A percentile compares a stretch with the other conserved stretches of the same genome.
Conservation (phyloP, 2,888 invertebrate species). For the Agrotis clavis region DNA sequence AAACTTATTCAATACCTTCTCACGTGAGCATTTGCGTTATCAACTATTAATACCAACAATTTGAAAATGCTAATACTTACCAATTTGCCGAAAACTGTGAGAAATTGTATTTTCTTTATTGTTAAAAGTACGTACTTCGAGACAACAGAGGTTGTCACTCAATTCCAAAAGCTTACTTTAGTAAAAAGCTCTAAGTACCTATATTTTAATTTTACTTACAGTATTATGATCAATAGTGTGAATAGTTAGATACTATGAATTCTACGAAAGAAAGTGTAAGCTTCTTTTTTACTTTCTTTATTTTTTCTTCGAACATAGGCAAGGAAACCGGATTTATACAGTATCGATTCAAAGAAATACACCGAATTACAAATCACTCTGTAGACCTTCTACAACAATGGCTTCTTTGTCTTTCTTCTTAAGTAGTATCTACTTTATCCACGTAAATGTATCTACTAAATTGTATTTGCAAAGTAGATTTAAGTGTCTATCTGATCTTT, state of each 20-base stretch:
- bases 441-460: background rate
- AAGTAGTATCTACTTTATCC: background rate
- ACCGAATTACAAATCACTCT: background rate
- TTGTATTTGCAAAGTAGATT: background rate
- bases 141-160: background rate
- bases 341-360: background rate
- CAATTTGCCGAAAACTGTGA: constrained; percentile 2
- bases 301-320: background rate
- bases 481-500: constrained; percentile 7
- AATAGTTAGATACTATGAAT: background rate
- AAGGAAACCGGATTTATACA: background rate
- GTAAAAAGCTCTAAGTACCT: background rate
- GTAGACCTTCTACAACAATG: background rate
- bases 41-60: constrained; percentile 26
- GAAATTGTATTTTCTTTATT: background rate
- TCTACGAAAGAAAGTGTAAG: constrained; percentile 23
- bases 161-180: too few relatives aligned
- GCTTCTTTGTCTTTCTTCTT: background rate
- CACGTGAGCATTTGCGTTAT: background rate
- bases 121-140: too few relatives aligned
- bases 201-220: background rate
- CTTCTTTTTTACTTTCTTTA: constrained; percentile 6
- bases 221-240: background rate
- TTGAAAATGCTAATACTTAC: background rate
- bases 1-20: background rate